Base-by-base conservation (phyloP, 2,113 vertebrate species). In the Labrus mixtus region DNA sequence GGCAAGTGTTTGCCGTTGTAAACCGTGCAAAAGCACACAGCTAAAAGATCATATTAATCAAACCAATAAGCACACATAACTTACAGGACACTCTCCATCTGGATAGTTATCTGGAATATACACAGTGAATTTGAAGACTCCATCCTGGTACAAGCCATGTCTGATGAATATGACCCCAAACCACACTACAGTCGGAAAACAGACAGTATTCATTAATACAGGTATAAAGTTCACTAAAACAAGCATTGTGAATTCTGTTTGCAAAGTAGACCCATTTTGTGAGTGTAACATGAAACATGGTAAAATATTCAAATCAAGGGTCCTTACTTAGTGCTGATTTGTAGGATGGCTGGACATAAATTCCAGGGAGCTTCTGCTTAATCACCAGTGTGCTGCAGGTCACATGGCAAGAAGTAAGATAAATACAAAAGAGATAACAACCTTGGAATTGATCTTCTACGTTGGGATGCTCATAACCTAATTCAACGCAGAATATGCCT, bases 61-160 rank as follows among this genome's bases (percentile, higher is more conserved):
- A 12, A 23, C 20, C 29, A 33, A 48, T 15, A 48, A 25, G 20
- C 15, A 22, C 6, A 56, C 1, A 6, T 60, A 62, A 92, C 93
- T 93, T 77, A 94, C 93, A 22, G 98, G 98, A 88, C 97, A 98
- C 61, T 99, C 97, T 55, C 98, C 98, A 80, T 99, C 98, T 0
- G 98, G 98, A 85, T 99, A 99, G 93, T 99, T 99, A 87, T 99
- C 98, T 78, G 98, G 98, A 90, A 99, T 99, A 91, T 99, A 98
- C 73, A 99, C 97, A 0, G 98, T 99, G 92, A 99, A 99, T 89
- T 98, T 99, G 91, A 99, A 99, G 37, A 99, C 98, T 0, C 98
- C 98, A 43, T 99, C 98, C 88, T 99, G 97, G 91, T 99, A 99
- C 29, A 99, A 94, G 69, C 98, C 98, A 39, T 98, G 95, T 73